Evolutionary conservation across 1,140 invertebrate species (phyloP).

Genomic region (Adoxophyes honmai): DNA sequence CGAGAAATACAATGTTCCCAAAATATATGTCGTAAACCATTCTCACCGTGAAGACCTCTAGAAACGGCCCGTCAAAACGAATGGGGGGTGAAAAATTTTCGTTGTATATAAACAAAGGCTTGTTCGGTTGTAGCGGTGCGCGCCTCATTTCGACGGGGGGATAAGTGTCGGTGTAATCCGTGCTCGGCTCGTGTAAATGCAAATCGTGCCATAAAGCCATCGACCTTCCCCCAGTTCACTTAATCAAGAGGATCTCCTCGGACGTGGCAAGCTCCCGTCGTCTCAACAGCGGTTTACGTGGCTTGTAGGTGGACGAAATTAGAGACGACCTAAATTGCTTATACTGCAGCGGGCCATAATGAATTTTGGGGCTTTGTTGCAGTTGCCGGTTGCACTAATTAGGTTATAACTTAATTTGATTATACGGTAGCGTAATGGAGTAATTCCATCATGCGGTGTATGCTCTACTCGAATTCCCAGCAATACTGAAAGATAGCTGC

Average conservation of each 20-base stretch:
- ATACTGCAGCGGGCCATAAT: slow-evolving; percentile 13
- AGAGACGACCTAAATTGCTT: slow-evolving; percentile 55
- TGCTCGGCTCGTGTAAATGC: slow-evolving; percentile 74
- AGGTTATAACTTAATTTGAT: slow-evolving; percentile 14
- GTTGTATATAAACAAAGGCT: slow-evolving; percentile 67
- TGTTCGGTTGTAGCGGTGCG: slow-evolving; percentile 54
- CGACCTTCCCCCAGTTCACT: slow-evolving; percentile 33
- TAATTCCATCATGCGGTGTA: background rate
- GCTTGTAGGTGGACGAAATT: slow-evolving; percentile 50
- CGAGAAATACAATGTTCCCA: slow-evolving; percentile 27
- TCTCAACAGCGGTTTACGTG: slow-evolving; percentile 55
- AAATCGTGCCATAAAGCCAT: slow-evolving; percentile 75
- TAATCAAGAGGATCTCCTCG: slow-evolving; percentile 69
- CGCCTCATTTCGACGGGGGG: slow-evolving; percentile 64
- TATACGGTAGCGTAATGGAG: slow-evolving; percentile 6
- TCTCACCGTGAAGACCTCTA: slow-evolving; percentile 41
- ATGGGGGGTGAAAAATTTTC: slow-evolving; percentile 63
- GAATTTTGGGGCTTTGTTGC: slow-evolving; percentile 15
- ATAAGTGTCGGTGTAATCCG: slow-evolving; percentile 73
- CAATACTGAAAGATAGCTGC: too few relatives aligned
- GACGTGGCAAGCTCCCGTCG: slow-evolving; percentile 54
- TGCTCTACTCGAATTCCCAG: too few relatives aligned
- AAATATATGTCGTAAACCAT: slow-evolving; percentile 36
- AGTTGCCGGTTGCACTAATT: slow-evolving; percentile 14
- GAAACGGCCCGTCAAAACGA: slow-evolving; percentile 61